A percentile compares a stretch with the other conserved stretches of the same genome.
Evolutionary conservation across 2,113 vertebrate genomes (phyloP).

Genomic region (Vicugna pacos): DNA sequence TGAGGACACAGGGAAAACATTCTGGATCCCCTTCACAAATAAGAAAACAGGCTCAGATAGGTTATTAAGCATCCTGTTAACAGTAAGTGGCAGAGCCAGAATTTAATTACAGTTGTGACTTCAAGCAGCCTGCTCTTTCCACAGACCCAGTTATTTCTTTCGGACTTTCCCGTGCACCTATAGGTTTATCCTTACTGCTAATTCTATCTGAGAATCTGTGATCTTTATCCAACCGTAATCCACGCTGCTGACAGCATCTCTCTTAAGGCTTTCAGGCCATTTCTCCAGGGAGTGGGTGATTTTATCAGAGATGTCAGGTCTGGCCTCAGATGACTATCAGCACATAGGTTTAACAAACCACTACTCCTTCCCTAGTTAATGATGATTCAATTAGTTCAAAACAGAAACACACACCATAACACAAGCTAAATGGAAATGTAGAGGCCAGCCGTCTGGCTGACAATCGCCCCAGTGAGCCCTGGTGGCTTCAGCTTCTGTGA

Average conservation of each 20-base stretch:
- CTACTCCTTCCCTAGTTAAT: slow-evolving; percentile 44
- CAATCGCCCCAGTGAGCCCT: not conserved
- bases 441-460: not conserved
- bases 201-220: not conserved
- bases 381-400: slow-evolving; percentile 55
- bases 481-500: slow-evolving; percentile 29
- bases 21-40: not conserved
- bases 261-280: not conserved
- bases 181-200: not conserved
- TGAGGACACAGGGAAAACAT: not conserved
- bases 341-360: slow-evolving; percentile 15
- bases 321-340: not conserved
- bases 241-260: not conserved
- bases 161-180: not conserved
- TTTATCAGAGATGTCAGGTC: not conserved
- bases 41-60: not conserved
- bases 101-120: slow-evolving; percentile 11
- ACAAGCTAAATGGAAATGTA: not conserved
- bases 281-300: not conserved
- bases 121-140: not conserved
- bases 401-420: not conserved
- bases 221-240: not conserved
- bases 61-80: not conserved
- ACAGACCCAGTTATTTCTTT: not conserved
- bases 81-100: not conserved